Evolutionary conservation across 2,888 invertebrate species (phyloP).

Genomic region (Horisme vitalbata): DNA sequence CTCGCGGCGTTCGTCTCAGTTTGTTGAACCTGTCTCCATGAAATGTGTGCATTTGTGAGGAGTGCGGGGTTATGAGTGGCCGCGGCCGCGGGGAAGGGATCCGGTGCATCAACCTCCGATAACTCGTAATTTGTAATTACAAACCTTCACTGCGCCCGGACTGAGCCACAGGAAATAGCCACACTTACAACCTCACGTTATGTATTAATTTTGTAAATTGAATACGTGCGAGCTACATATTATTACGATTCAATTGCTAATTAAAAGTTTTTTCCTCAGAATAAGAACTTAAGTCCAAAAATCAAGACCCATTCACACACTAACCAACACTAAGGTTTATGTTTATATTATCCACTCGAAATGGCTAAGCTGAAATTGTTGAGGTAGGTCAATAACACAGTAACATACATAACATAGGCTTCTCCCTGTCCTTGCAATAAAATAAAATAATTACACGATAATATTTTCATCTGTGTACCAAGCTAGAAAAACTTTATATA

Average conservation of each 20-base stretch:
- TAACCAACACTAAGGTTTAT: too few species aligned
- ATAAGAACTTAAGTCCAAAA: too few species aligned
- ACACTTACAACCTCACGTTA: constrained; percentile 63
- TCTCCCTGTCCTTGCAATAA: too few species aligned
- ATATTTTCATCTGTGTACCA: too few species aligned
- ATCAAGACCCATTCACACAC: too few species aligned
- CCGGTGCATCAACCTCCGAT: constrained; percentile 78
- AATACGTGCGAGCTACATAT: constrained; percentile 41
- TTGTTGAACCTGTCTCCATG: constrained; percentile 76
- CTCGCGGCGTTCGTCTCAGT: constrained; percentile 52
- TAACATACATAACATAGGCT: too few species aligned
- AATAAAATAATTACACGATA: too few species aligned
- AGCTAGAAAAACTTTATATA: too few species aligned
- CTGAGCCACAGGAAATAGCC: constrained; percentile 68
- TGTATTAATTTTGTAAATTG: constrained; percentile 60
- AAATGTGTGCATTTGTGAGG: constrained; percentile 67
- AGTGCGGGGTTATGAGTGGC: constrained; percentile 44
- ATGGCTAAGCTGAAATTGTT: too few species aligned
- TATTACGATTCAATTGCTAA: constrained; percentile 33
- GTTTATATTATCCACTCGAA: too few species aligned
- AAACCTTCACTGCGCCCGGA: constrained; percentile 72
- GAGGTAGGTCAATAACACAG: too few species aligned
- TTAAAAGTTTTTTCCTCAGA: background rate
- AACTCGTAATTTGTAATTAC: constrained; percentile 80
- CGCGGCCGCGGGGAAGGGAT: constrained; percentile 44